Conservation (phyloP, 2,797 vertebrate species). For the Antrozous pallidus region DNA sequence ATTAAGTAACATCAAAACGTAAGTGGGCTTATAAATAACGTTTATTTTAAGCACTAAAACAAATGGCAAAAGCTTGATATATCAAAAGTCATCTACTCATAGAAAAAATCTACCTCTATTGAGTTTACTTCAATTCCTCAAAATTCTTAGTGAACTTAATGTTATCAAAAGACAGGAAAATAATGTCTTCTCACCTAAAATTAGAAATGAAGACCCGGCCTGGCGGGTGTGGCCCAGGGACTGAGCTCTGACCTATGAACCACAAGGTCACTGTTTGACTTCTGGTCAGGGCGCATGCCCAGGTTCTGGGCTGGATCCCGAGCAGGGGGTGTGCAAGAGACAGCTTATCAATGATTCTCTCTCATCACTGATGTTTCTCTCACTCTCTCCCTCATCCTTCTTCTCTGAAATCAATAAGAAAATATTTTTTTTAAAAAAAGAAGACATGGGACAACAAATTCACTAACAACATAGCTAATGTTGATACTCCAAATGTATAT, state of each 20-base stretch:
- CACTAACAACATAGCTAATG: background rate
- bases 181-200: constrained; percentile 41
- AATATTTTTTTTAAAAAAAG: background rate
- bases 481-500: background rate
- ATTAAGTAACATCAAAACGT: constrained; percentile 97
- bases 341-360: too few relatives aligned
- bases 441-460: background rate
- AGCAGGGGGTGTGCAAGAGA: too few relatives aligned
- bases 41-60: constrained; percentile 95
- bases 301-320: too few relatives aligned
- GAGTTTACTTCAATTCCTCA: constrained; percentile 70
- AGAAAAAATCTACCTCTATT: constrained; percentile 63
- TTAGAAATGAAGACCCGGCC: constrained; percentile 43
- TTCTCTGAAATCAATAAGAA: too few relatives aligned
- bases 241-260: too few relatives aligned
- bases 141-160: constrained; percentile 72
- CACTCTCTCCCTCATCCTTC: too few relatives aligned
- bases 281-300: too few relatives aligned
- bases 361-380: too few relatives aligned
- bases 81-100: constrained; percentile 84
- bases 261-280: too few relatives aligned
- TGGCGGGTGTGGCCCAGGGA: too few relatives aligned
- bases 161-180: constrained; percentile 38
- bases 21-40: constrained; percentile 96
- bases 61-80: constrained; percentile 88